A percentile compares a stretch with the other conserved stretches of the same genome.
phyloP scores from a whole-genome alignment of 2,888 invertebrate genomes.

The Clistopyga incitator region DNA sequence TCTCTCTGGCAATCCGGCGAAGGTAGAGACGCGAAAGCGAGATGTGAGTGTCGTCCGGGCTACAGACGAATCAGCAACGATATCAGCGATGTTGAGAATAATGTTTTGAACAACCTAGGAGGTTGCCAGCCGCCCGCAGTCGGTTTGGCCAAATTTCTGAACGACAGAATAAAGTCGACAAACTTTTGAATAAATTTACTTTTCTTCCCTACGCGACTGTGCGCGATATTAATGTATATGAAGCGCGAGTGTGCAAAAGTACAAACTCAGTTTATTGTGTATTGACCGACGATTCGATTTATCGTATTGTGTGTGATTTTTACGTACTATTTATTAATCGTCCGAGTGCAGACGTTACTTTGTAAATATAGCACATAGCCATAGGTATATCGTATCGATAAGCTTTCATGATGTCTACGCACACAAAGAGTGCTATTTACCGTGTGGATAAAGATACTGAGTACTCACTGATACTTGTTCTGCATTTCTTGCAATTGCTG shows the following conservation, averaged over 20 bases:
- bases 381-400: slow-evolving; percentile 56
- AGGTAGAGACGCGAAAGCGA: slow-evolving; percentile 82
- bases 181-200: slow-evolving; percentile 50
- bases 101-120: slow-evolving; percentile 74
- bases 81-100: slow-evolving; percentile 80
- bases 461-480: slow-evolving; percentile 81
- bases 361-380: slow-evolving; percentile 46
- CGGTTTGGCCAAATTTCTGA: slow-evolving; percentile 88
- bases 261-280: slow-evolving; percentile 31
- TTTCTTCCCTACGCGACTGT: neutral
- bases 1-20: slow-evolving; percentile 74
- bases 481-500: slow-evolving; percentile 79
- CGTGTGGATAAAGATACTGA: slow-evolving; percentile 45
- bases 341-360: slow-evolving; percentile 18
- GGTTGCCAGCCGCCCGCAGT: slow-evolving; percentile 88
- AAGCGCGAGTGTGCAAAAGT: slow-evolving; percentile 16
- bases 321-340: slow-evolving; percentile 56
- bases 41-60: slow-evolving; percentile 90
- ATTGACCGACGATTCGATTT: neutral
- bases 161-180: slow-evolving; percentile 80
- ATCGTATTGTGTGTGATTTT: slow-evolving; percentile 7
- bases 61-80: slow-evolving; percentile 84
- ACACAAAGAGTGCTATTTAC: neutral
- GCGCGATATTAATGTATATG: neutral
- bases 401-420: slow-evolving; percentile 22